Base-by-base conservation (phyloP, 2,797 vertebrate species). In the Lophotriccus pileatus region DNA sequence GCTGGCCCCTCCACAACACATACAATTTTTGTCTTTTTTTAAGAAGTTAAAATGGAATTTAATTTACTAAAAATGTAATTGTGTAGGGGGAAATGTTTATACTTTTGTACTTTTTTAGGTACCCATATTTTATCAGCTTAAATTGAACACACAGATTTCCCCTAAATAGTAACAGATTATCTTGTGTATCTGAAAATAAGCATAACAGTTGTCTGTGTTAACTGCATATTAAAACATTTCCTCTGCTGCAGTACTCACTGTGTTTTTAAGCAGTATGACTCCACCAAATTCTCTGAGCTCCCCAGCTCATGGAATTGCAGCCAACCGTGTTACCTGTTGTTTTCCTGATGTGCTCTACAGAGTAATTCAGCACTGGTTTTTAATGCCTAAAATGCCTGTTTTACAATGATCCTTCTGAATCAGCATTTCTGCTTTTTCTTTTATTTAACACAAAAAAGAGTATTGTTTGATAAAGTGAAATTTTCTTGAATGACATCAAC, bases 31-130 rank as follows among this genome's bases (percentile, higher is more conserved):
- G 93, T 93, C 84, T 95, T 96, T 97, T 96, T 97, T 97, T 94
- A 98, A 96, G 92, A 93, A 95, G 84, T 94, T 97, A 93, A 95
- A 91, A 95, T 53, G 91, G 94, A 94, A 93, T 78, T 93, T 94
- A 97, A 97, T 97, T 98, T 95, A 97, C 97, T 97, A 97, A 97
- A 97, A 97, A 78, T 96, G 56, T 92, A 88, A 92, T 94, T 97
- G 94, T 92, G 83, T 93, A 97, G 94, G 96, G 97, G 96, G 21
- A 93, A 92, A 95, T 97, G 96, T 98, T 98, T 98, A 94, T 98
- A 98, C 97, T 98, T 98, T 97, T 97, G 70, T 97, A 97, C 96
- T 97, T 97, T 97, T 98, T 96, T 97, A 97, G 97, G 95, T 93
- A 97, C 97, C 96, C 67, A 21, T 97, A 95, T 97, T 98, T 97